These are phyloP conservation scores for Hecatera dysodea DNA, from an alignment of 2,888 invertebrate genomes.

Conservation along the genomic window DNA sequence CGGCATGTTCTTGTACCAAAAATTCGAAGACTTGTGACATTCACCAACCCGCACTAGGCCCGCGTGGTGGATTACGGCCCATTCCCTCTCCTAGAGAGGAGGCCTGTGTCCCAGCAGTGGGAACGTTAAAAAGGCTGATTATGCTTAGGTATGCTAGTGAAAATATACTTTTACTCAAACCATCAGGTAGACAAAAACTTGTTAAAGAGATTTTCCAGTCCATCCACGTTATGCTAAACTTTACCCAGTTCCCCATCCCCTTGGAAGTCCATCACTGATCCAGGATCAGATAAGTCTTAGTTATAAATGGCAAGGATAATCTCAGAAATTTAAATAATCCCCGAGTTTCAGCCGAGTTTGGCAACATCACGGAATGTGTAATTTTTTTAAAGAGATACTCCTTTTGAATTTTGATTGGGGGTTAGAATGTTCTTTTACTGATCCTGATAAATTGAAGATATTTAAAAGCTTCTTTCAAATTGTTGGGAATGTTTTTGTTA, in stretches of 20 bases:
- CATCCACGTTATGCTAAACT: slow-evolving; percentile 35
- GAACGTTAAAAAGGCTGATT: too few species aligned
- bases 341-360: slow-evolving; percentile 57
- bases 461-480: background rate
- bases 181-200: background rate
- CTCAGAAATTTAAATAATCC: slow-evolving; percentile 68
- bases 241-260: slow-evolving; percentile 57
- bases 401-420: slow-evolving; percentile 64
- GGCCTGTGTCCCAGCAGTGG: too few species aligned
- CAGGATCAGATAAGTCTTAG: slow-evolving; percentile 63
- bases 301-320: slow-evolving; percentile 68
- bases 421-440: slow-evolving; percentile 24
- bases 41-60: too few species aligned
- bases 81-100: too few species aligned
- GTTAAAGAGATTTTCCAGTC: slow-evolving; percentile 36
- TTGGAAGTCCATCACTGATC: slow-evolving; percentile 64
- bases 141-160: too few species aligned
- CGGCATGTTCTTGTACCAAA: too few species aligned
- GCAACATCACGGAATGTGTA: slow-evolving; percentile 63
- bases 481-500: background rate
- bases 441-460: slow-evolving; percentile 34
- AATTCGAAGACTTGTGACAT: too few species aligned
- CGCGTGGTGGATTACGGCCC: too few species aligned
- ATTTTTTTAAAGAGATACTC: slow-evolving; percentile 62
- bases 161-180: too few species aligned